Evolutionary conservation across 2,797 vertebrate genomes (phyloP), one percentile per base, ranked within the genome.

Genomic region (Galagoides demidoff): DNA sequence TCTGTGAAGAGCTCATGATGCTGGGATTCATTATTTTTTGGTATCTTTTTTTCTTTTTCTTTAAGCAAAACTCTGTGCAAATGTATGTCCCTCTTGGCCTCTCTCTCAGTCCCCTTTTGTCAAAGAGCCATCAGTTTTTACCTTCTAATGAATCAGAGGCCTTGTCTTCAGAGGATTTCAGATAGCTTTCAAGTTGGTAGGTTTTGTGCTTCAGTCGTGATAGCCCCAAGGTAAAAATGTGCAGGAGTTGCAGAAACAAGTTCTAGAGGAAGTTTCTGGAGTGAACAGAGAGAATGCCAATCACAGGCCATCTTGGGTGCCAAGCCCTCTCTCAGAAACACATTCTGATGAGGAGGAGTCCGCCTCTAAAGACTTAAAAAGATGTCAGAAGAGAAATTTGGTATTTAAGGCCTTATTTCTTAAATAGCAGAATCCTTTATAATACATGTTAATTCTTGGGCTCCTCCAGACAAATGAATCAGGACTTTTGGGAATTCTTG

Each of bases 131-230:
- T 93, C 43, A 45, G 4, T 31, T 83, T 78, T 82, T 64, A 78
- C 70, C 90, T 79, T 77, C 74, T 87, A 19, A 97, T 90, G 89
- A 64, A 94, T 19, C 77, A 13, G 59, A 68, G 85, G 71, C 68
- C 76, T 76, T 52, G 7, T 83, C 77, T 68, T 68, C 88, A 92
- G 96, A 95, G 76, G 86, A 96, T 90, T 93, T 92, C 78, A 31
- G 93, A 64, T 55, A 81, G 85, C 73, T 96, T 95, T 92, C 0
- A 97, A 92, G 57, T 7, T 59, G 74, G n/a, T 71, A 17, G 31
- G 39, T 83, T 97, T 96, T 74, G 74, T 78, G 91, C 85, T 78
- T 92, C 66, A 20, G 91, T 97, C 57, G 7, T 66, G 23, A 2
- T 89, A 94, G 71, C 94, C 96, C 83, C 66, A 43, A 63, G 74